Evolutionary conservation across 2,113 vertebrate genomes (phyloP).

Genomic region (Thinocorus orbignyianus): DNA sequence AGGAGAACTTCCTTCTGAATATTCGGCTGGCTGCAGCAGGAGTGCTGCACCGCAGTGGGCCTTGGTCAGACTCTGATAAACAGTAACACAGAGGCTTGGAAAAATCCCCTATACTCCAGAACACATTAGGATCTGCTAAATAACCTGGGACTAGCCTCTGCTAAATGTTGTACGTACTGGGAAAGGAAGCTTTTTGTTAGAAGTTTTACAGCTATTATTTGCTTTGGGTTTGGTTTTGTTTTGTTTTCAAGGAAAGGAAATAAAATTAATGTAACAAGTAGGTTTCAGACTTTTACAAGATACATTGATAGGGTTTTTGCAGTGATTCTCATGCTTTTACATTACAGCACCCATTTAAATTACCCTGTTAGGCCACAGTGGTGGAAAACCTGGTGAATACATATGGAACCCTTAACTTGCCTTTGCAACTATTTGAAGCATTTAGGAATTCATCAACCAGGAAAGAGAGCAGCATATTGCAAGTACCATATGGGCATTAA

Average conservation of each 20-base stretch:
- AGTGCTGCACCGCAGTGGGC: not conserved
- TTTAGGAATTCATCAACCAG: constrained; percentile 63
- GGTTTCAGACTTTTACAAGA: constrained; percentile 61
- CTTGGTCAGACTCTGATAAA: constrained; percentile 1
- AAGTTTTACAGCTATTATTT: constrained; percentile 45
- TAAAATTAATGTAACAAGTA: constrained; percentile 68
- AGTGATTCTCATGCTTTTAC: constrained; percentile 53
- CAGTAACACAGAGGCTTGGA: constrained; percentile 8
- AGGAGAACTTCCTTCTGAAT: constrained; percentile 25
- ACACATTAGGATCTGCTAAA: not conserved
- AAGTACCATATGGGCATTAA: constrained; percentile 72
- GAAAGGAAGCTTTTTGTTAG: constrained; percentile 45
- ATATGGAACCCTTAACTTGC: constrained; percentile 52
- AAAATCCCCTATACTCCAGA: not conserved
- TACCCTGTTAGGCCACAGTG: constrained; percentile 39
- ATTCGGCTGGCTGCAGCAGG: not conserved
- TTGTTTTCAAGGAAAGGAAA: constrained; percentile 67
- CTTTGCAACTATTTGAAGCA: constrained; percentile 43
- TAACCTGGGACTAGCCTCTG: not conserved
- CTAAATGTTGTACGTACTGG: constrained; percentile 1
- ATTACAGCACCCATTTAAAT: constrained; percentile 54
- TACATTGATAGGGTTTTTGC: constrained; percentile 34
- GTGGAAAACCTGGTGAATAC: constrained; percentile 52
- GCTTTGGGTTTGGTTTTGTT: constrained; percentile 56
- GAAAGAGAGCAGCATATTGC: constrained; percentile 65